Evolutionary conservation across 92 coral and sea anemone genomes (phyloP), one percentile per base, ranked within the genome.

Genomic region (Pocillopora meandrina): DNA sequence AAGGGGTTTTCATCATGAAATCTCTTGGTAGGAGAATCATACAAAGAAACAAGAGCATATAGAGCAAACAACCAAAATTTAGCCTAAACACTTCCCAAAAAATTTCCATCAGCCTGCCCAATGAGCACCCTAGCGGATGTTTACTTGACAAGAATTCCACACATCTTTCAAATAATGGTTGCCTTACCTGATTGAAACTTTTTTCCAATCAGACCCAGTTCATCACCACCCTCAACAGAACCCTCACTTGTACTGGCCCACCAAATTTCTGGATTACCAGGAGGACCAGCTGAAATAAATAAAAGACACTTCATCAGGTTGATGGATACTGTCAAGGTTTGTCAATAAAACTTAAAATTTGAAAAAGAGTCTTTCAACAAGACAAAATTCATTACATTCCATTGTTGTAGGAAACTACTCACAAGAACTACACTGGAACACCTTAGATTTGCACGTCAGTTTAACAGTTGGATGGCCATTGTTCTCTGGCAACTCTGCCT

Each of bases 231-330:
- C 61, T 90, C 91, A 61, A 88, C 99, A 59, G 93, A 97, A 83
- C 99, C 99, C 92, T 97, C 92, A 65, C 85, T 89, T 56, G 93
- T 87, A 85, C 97, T 97, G 91, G 98, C 93, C 99, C 99, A 97
- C 99, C 96, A 95, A 85, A 97, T 95, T 79, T 97, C 99, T 47
- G 99, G 99, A 72, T 89, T 94, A 66, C 99, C 99, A 73, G 99
- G 92, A 21, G 99, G 94, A 80, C 98, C 99, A 94, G 98, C 99
- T 97, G 85, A 2, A 61, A 56, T 8, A 72, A 7, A 57, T 55
- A 42, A 56, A 65, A 63, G 0, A 34, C n/a, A 63, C 58, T 34
- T 69, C 19, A 49, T 19, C 79, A 71, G 69, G 52, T 42, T 42
- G 52, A 42, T 42, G 4, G 52, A 3, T 7, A 42, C 52, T 42